Conservation (phyloP, 37 sponge, comb jelly and placozoan species). For the Chondrosia reniformis region DNA sequence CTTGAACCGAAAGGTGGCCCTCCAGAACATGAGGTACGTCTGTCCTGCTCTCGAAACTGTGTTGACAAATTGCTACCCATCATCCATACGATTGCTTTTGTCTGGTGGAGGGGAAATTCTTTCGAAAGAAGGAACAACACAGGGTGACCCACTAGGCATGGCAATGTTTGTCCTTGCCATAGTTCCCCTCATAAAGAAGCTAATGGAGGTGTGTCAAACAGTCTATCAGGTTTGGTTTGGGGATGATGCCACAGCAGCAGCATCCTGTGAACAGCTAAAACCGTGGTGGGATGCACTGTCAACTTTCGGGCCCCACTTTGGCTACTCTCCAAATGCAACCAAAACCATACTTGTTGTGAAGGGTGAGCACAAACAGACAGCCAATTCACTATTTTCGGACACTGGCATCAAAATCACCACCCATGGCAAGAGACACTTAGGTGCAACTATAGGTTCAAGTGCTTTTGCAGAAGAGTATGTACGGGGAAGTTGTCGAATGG, state of each 20-base stretch:
- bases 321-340: conserved; percentile 23
- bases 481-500: conserved; percentile 1
- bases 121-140: conserved; percentile 18
- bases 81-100: conserved; percentile 3
- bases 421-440: conserved; percentile 13
- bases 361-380: neutral
- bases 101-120: conserved; percentile 20
- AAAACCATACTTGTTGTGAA: conserved; percentile 20
- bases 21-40: conserved; percentile 11
- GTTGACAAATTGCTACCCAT: conserved; percentile 12
- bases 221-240: conserved; percentile 17
- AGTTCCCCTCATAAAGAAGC: conserved; percentile 16
- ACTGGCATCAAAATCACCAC: conserved; percentile 15
- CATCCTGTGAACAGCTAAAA: neutral
- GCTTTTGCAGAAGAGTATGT: conserved; percentile 14
- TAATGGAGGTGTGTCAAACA: conserved; percentile 5
- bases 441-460: conserved; percentile 3
- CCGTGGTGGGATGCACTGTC: conserved; percentile 20
- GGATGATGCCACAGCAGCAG: conserved; percentile 12
- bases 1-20: conserved; percentile 8
- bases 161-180: conserved; percentile 7
- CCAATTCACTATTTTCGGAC: conserved; percentile 6
- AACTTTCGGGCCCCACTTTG: conserved; percentile 13
- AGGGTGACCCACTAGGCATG: conserved; percentile 14
- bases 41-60: conserved; percentile 18